Conservation (phyloP, 1,140 invertebrate genomes). For the Eriocheir sinensis region DNA sequence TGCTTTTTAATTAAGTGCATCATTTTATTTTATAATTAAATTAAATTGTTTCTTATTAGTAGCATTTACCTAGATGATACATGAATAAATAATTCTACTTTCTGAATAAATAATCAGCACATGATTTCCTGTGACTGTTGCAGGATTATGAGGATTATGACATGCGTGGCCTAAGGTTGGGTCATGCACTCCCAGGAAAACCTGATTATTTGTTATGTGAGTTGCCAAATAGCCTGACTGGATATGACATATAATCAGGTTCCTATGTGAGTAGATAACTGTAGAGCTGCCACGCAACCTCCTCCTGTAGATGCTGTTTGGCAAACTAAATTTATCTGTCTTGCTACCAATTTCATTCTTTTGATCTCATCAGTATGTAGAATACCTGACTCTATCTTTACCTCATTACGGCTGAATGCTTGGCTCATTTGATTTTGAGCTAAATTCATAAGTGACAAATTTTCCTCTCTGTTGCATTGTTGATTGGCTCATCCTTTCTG, state of each 20-base stretch:
- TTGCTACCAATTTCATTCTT: not conserved
- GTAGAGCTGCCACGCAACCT: not conserved
- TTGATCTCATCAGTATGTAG: not conserved
- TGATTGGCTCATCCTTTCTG: not conserved
- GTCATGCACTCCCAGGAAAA: conserved; percentile 67
- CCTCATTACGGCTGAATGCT: not conserved
- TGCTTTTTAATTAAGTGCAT: too few species aligned
- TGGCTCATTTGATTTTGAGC: not conserved
- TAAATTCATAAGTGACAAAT: too few species aligned
- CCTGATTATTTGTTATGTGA: conserved; percentile 70
- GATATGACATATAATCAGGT: conserved; percentile 45
- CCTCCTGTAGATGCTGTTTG: not conserved
- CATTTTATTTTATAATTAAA: too few species aligned
- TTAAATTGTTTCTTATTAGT: too few species aligned
- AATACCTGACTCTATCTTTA: not conserved
- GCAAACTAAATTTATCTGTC: not conserved
- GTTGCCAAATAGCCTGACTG: conserved; percentile 65
- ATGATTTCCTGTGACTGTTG: conserved; percentile 24
- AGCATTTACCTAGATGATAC: too few species aligned
- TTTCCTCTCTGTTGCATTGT: not conserved
- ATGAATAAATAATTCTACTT: not conserved
- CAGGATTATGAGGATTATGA: conserved; percentile 70
- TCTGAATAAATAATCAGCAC: not conserved
- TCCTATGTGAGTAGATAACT: conserved; percentile 50
- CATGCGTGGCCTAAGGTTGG: conserved; percentile 67